Percentiles rank a stretch among this genome's conserved stretches.
Evolutionary conservation across 2,797 vertebrate genomes (phyloP).

Genomic region (Anniella stebbinsi): DNA sequence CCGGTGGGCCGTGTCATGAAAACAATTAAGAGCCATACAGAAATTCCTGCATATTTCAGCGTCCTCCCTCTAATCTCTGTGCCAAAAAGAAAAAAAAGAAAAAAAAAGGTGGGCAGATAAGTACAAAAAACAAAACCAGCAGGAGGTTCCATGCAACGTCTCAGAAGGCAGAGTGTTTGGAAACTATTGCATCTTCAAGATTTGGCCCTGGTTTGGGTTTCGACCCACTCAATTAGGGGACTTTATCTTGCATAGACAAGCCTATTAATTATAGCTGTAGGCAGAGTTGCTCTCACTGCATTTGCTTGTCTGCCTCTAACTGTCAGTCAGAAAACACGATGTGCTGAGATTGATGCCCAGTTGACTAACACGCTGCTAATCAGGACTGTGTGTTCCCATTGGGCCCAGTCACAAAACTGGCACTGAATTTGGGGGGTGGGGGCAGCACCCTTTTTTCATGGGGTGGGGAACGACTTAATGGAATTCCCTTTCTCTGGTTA

Average conservation of each 20-base stretch:
- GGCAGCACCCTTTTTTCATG: not conserved
- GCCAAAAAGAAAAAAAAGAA: not conserved
- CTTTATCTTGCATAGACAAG: constrained; percentile 14
- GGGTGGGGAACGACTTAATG: not conserved
- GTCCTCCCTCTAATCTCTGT: not conserved
- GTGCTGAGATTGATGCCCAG: constrained; percentile 3
- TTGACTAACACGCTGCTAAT: not conserved
- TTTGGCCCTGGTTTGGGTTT: not conserved
- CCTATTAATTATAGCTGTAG: constrained; percentile 16
- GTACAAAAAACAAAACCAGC: not conserved
- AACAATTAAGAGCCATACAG: not conserved
- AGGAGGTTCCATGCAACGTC: not conserved
- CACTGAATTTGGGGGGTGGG: not conserved
- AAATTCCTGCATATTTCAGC: not conserved
- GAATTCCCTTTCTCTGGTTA: not conserved
- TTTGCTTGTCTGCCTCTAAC: not conserved
- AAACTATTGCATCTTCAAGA: not conserved
- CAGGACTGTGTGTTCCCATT: not conserved
- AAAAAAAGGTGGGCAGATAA: not conserved
- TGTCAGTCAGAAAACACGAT: constrained; percentile 9
- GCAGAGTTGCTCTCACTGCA: not conserved
- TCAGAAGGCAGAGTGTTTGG: not conserved
- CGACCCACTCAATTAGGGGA: not conserved
- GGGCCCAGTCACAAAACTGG: not conserved
- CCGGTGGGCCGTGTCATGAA: not conserved